Percentiles rank a stretch among this genome's conserved stretches.
These are phyloP conservation scores for Nicator chloris DNA, from an alignment of 2,113 vertebrate species.

Conservation along the genomic window DNA sequence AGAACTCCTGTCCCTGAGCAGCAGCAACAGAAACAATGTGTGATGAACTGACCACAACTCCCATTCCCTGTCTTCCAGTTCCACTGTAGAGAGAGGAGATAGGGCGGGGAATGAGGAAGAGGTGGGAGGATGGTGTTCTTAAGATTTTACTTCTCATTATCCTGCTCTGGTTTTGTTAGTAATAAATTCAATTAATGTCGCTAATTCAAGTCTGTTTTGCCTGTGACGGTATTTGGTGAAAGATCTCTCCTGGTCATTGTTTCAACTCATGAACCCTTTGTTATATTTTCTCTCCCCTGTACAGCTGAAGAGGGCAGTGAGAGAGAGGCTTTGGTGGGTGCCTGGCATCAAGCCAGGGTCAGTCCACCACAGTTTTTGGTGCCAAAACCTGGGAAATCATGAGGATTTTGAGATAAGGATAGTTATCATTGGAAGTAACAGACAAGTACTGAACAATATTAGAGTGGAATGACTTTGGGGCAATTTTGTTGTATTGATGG, in stretches of 20 bases:
- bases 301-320: neutral
- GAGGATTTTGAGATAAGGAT: neutral
- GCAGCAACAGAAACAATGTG: neutral
- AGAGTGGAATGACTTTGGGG: neutral
- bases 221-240: rapidly evolving
- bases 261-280: neutral
- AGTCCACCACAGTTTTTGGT: neutral
- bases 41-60: neutral
- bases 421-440: rapidly evolving
- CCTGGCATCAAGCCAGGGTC: neutral
- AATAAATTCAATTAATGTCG: neutral
- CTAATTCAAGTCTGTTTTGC: neutral
- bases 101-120: neutral
- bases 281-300: neutral
- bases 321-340: neutral
- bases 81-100: neutral
- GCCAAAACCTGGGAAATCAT: neutral
- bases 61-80: neutral
- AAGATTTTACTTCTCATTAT: neutral
- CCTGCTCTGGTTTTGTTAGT: neutral
- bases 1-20: neutral
- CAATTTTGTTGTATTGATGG: neutral
- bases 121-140: neutral
- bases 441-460: neutral
- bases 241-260: neutral